Base-by-base conservation (phyloP, 2,888 invertebrate species). In the Catotricha subobsoleta region DNA sequence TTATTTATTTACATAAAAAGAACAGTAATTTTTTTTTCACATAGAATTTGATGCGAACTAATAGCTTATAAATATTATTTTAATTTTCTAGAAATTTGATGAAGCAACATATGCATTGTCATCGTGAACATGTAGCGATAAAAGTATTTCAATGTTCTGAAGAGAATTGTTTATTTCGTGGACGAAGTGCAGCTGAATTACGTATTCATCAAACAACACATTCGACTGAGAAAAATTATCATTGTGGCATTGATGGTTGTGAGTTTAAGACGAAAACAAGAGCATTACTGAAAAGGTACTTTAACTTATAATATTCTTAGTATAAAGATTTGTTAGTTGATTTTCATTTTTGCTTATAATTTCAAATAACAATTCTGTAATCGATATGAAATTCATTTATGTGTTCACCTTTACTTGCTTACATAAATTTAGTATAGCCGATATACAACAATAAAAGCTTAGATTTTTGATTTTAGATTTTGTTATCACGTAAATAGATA, bases 101-200 rank as follows among this genome's bases (percentile, higher is more conserved):
- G 7, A 65, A 69, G 43, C 68, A 72, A 48, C 77, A 78, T 55
- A 67, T 68, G 61, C 56, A 65, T 39, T 65, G 64, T 19, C 75
- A 76, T 52, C 60, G 60, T 1, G 69, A 45, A 29, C 18, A 18
- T 15, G 13, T 40, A 12, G 25, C 23, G 8, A 21, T 68, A 8
- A 70, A 69, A 51, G 58, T 62, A 41, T 69, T 63, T 56, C 62
- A 60, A 47, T 77, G 77, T 50, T 59, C 67, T 10, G 53, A 65
- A 45, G 58, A 66, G 25, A 67, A 66, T 21, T 77, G 78, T 49
- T 60, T 67, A 8, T 74, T 70, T 52, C 55, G 66, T 6, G 71
- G 71, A 1, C 60, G 72, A 23, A 72, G 66, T 35, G 59, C 60
- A 43, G 64, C 66, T 15, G 70, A 73, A 50, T 57, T 77, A 13